Evolutionary conservation across 2,797 vertebrate genomes (phyloP).

Genomic region (Sebastes steindachneri): DNA sequence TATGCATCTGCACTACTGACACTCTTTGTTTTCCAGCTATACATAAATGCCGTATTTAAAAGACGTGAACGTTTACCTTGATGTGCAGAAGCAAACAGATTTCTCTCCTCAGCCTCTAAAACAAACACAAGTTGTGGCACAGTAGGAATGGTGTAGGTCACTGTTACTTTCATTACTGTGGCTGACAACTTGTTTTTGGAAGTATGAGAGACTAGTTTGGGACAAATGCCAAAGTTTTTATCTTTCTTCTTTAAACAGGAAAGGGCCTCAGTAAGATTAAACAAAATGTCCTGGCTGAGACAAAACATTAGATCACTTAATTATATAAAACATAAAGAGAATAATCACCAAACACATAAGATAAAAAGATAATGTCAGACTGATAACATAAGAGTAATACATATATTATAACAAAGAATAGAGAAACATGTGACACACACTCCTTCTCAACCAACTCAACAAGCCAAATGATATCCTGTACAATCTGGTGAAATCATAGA

Average conservation of each 20-base stretch:
- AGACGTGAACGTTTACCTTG: conserved; percentile 20
- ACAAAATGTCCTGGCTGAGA: not conserved
- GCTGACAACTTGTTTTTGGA: not conserved
- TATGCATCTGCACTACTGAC: not conserved
- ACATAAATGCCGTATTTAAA: conserved; percentile 45
- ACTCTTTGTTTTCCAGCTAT: conserved; percentile 8
- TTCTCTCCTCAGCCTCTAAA: not conserved
- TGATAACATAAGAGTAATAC: not conserved
- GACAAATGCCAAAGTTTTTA: not conserved
- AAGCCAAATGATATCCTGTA: not conserved
- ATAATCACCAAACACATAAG: not conserved
- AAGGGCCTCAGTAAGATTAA: not conserved
- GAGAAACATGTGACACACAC: not conserved
- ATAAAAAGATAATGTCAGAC: not conserved
- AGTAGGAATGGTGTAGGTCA: not conserved
- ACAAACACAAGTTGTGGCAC: not conserved
- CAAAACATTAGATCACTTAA: not conserved
- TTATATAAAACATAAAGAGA: not conserved
- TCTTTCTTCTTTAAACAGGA: not conserved
- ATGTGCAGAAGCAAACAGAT: conserved; percentile 27
- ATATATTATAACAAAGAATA: not conserved
- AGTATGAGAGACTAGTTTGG: not conserved
- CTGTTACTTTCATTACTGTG: not conserved
- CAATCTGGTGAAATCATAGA: not conserved
- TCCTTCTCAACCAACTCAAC: not conserved